Evolutionary conservation across 2,113 vertebrate genomes (phyloP), one percentile per base, ranked within the genome.

Genomic region (Damaliscus lunatus): DNA sequence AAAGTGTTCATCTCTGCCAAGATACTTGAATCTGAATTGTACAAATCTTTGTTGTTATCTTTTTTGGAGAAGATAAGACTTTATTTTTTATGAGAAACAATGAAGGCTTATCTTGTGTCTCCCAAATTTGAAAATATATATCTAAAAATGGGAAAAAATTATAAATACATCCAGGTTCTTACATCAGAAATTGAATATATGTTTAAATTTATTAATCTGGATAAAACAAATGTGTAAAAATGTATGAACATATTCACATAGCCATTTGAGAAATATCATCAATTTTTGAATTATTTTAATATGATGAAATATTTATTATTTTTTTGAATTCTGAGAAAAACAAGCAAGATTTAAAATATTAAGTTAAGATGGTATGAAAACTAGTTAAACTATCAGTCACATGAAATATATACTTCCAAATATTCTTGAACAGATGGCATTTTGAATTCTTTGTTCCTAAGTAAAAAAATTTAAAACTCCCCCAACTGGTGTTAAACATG

Each of bases 21-120:
- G 19, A 96, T 53, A 11, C 91, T 96, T 82, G 86, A 33, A 82
- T 94, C 15, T 59, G 53, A 96, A 12, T 43, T 62, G 15, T 74
- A 48, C 33, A 92, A 84, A 80, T 88, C 31, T 91, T 78, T 78
- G 84, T 62, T 46, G 48, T 7, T 83, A 4, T 62, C 48, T 96
- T 88, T 36, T 81, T 95, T 96, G 50, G 43, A 83, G 40, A 93
- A 80, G 13, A 33, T 91, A 52, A 95, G 29, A 64, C 50, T 93
- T 96, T 80, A 64, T 94, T 87, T 81, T 96, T 90, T 92, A 83
- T n/a, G 14, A 19, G 93, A 88, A 57, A 64, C 74, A 86, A 62
- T 25, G 17, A 89, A 74, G 52, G 2, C 40, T 90, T 96, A 83
- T 50, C 7, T 60, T 50, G 7, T 50, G 94, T 90, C 17, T 86